Conservation (phyloP, 2,113 vertebrate genomes). For the Scytalopus superciliaris region DNA sequence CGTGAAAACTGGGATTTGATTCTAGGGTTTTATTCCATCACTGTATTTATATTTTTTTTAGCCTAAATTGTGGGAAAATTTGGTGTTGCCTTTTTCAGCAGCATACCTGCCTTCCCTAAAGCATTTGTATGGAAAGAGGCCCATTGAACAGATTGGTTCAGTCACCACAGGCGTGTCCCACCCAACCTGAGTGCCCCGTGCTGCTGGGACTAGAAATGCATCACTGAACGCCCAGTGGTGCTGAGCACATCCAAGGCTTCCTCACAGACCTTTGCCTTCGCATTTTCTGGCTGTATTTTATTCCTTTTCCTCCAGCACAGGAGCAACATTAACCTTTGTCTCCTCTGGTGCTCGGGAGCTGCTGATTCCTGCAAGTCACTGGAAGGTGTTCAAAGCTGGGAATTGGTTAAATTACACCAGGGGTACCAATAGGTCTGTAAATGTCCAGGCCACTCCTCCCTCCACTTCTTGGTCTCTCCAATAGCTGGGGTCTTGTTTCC, state of each 20-base stretch:
- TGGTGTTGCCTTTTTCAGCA: neutral
- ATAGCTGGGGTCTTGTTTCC: neutral
- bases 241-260: neutral
- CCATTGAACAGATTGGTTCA: neutral
- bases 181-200: neutral
- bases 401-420: neutral
- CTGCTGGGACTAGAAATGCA: neutral
- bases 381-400: accelerated
- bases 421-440: neutral
- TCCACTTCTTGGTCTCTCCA: neutral
- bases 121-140: neutral
- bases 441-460: neutral
- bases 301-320: neutral
- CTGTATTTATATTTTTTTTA: neutral
- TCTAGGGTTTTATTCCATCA: neutral
- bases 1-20: neutral
- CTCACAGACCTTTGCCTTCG: neutral
- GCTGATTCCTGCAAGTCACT: neutral
- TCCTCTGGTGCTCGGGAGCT: neutral
- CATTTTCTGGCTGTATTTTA: neutral
- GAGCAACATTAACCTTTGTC: neutral
- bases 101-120: neutral
- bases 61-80: neutral
- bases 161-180: neutral
- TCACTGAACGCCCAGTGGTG: neutral